A percentile compares a stretch with the other conserved stretches of the same genome.
These are phyloP conservation scores for Distichodus sexfasciatus DNA, from an alignment of 2,797 vertebrate species.

Conservation along the genomic window DNA sequence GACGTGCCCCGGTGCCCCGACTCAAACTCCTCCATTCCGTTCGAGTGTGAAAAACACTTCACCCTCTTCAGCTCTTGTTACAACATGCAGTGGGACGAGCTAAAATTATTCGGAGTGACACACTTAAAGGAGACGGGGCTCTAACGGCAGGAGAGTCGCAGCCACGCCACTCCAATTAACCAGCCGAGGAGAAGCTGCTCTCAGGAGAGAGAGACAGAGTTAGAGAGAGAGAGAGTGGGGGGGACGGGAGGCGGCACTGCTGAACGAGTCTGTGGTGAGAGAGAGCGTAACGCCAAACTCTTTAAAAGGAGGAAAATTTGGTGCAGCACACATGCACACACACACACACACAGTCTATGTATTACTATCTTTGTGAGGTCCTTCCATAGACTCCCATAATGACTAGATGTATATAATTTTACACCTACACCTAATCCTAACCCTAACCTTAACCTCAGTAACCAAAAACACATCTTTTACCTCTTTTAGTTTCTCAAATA, in stretches of 20 bases:
- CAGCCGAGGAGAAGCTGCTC: conserved; percentile 9
- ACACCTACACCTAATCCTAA: no score
- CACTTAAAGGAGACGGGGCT: neutral
- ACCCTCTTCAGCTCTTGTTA: neutral
- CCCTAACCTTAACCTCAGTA: no score
- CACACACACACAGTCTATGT: no score
- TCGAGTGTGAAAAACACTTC: conserved; percentile 7
- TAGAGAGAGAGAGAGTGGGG: no score
- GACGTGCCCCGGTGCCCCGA: neutral
- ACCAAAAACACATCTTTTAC: no score
- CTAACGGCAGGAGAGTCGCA: conserved; percentile 2
- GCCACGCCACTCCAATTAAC: conserved; percentile 17
- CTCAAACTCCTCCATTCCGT: neutral
- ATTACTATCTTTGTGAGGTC: no score
- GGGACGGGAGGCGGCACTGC: conserved; percentile 8
- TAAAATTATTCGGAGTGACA: conserved; percentile 32
- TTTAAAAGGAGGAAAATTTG: conserved; percentile 1
- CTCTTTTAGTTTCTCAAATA: no score
- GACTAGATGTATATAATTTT: no score
- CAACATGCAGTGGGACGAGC: neutral
- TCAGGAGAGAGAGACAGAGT: conserved; percentile 9
- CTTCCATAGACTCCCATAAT: no score
- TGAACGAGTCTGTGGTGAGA: neutral
- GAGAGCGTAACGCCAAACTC: neutral
- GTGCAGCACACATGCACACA: neutral